Base-by-base conservation (phyloP, 2,888 invertebrate genomes). In the Hofmannophila pseudospretella region DNA sequence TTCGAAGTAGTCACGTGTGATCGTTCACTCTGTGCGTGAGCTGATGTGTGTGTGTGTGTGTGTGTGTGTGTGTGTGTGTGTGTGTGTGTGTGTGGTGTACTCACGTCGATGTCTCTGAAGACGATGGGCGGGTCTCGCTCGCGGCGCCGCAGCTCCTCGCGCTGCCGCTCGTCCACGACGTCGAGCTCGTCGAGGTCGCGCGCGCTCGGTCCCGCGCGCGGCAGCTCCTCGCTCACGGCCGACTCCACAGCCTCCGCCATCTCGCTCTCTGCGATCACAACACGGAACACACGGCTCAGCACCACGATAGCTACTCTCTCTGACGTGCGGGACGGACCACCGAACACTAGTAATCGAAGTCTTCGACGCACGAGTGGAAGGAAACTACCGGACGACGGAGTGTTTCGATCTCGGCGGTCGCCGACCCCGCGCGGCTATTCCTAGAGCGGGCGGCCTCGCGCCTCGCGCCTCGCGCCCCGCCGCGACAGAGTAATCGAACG, bases 121-220 rank as follows among this genome's bases (percentile, higher is more conserved):
- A 95, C 91, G 57, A 96, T 91, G 27, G 96, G 94, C 33, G 95
- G 95, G 67, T 95, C 94, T 36, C 92, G 88, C 41, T 88, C 88
- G 55, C 91, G 90, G 73, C 91, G 92, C 57, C 90, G 89, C 65
- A 90, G 92, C 68, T 94, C 94, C 42, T 90, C 89, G 47, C 89
- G 89, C 31, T 88, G 86, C 39, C 89, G 86, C 67, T 92, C 91
- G 49, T 92, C 92, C 27, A 89, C 90, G 29, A 87, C 88, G 11
- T 11, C 19, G n/a, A n/a, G n/a, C 33, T 12, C 55, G 49, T 47
- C 47, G 74, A 54, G 47, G 66, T 67, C 38, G 76, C 79, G 53
- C 77, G 65, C 58, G 66, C 44, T 47, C 41, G 13, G 13, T 3
- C 9, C 4, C 46, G 45, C 34, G 63, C 56, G 43, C 49, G 57